Evolutionary conservation across 2,888 invertebrate species (phyloP), one percentile per base, ranked within the genome.

Genomic region (Dynastes tityus): DNA sequence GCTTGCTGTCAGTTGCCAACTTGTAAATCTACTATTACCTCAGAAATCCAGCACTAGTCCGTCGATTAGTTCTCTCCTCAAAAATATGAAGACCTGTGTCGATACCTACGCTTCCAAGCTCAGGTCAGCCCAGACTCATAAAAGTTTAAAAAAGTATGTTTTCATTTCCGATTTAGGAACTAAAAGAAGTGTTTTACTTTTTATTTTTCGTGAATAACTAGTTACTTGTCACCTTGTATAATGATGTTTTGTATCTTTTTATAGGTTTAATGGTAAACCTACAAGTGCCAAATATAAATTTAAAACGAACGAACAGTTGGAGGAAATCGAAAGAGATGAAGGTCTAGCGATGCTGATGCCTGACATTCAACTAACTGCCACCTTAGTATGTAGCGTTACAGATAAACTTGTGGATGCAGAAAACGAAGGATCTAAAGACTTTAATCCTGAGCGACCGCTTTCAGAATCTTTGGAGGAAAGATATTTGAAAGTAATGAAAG

Each of bases 91-190:
- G 87, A 92, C 93, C 75, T 97, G 97, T 88, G 97, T 98, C 80
- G 96, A 97, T 89, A 97, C 96, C 0, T 98, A 98, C 88, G 95
- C 96, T 45, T 95, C 94, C 84, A 94, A 96, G 85, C 92, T 97
- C 76, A 94, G 94, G 94, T 95, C 87, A 89, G 89, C 88, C 67
- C 82, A 83, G 79, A 70, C 81, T 58, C 80, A 80, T 67, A 78
- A 78, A 79, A 78, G 45, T 78, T 78, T 51, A 45, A 81, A 82
- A 81, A 83, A 80, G 82, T 82, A 82, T 80, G 82, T 83, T 67
- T 73, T 79, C 63, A 71, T 80, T 76, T 74, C 76, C n/a, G 16
- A 65, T 74, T 74, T 74, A 6, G n/a, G 9, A 53, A 51, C 37
- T 16, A 8, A 74, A n/a, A 74, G 27, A n/a, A 22, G 11, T 11